A percentile compares a stretch with the other conserved stretches of the same genome.
Conservation (phyloP, 2,888 invertebrate genomes). For the Drosophila maculinotata region DNA sequence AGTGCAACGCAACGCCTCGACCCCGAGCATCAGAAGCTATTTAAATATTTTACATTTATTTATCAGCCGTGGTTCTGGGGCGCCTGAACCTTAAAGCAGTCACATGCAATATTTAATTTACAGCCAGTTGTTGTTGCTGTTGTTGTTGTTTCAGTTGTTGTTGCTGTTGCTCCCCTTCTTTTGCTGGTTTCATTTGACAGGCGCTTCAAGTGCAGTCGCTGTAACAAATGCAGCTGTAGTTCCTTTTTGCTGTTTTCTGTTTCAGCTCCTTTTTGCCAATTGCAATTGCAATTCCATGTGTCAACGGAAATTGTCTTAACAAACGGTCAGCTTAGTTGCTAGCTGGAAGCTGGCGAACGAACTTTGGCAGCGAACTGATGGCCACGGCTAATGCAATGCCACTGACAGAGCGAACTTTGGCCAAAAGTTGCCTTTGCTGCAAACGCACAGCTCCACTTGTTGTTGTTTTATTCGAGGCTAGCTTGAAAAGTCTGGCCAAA, state of each 20-base stretch:
- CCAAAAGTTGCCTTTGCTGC: constrained; percentile 44
- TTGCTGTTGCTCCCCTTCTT: not conserved
- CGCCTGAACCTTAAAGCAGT: constrained; percentile 56
- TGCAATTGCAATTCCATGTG: constrained; percentile 70
- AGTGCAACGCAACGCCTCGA: constrained; percentile 17
- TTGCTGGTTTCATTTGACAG: constrained; percentile 34
- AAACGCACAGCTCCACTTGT: constrained; percentile 28
- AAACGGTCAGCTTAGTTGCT: constrained; percentile 48
- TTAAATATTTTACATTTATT: constrained; percentile 74
- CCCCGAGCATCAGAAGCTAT: constrained; percentile 55
- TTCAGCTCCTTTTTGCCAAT: constrained; percentile 45
- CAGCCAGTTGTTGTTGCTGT: constrained; percentile 6
- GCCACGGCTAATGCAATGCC: constrained; percentile 59
- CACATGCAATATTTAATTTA: constrained; percentile 63
- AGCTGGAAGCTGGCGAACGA: constrained; percentile 10
- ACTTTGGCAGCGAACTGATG: constrained; percentile 58
- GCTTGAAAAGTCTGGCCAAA: constrained; percentile 52
- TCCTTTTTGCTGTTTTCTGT: constrained; percentile 10
- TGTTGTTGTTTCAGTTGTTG: constrained; percentile 1
- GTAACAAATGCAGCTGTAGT: constrained; percentile 44
- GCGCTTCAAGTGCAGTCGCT: constrained; percentile 51
- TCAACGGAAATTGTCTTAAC: constrained; percentile 76
- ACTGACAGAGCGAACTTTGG: constrained; percentile 41
- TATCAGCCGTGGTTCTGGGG: constrained; percentile 41
- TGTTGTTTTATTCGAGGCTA: constrained; percentile 15